Base-by-base conservation (phyloP, 2,888 invertebrate genomes). In the Heliconius ethilla region DNA sequence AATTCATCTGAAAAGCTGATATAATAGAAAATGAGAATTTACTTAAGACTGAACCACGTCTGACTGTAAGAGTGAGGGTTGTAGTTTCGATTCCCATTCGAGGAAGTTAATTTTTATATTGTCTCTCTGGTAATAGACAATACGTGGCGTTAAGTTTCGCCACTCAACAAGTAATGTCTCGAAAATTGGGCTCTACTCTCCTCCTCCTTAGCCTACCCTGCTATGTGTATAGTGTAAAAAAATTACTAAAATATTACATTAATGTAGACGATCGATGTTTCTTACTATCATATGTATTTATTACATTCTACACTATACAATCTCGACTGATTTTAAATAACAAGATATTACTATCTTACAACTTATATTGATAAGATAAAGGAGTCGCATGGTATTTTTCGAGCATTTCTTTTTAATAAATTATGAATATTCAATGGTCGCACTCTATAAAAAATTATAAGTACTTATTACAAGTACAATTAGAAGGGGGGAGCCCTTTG, bases 341-440 rank as follows among this genome's bases (percentile, higher is more conserved):
- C 40, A 40, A n/a, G 40, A 69, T 69, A 22, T 3, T n/a, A 11
- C 18, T 22, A 55, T 22, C 22, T 22, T 40, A 25, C 25, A 25
- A 27, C 15, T 40, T 69, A 69, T 33, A 45, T 69, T 25, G 69
- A 69, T 69, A 69, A 45, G 69, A 27, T 69, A 69, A 69, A 11
- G 18, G 15, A 27, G 40, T 45, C 25, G 15, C 9, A 9, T 45
- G 7, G 25, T 45, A 15, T 40, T 25, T 67, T 45, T 15, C 67
- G 6, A 67, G 15, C 10, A 15, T 69, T 13, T 6, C n/a, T 67
- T 45, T 25, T 45, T 7, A 40, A 40, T 69, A 25, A 5, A 15
- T 40, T 69, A 45, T 15, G 2, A 27, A 2, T 63, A 2, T 29
- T 29, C 25, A 27, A 63, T 63, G 25, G 27, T 6, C 29, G 22